Percentiles rank a stretch among this genome's conserved stretches.
Conservation (phyloP, 2,797 vertebrate genomes). For the Vultur gryphus region DNA sequence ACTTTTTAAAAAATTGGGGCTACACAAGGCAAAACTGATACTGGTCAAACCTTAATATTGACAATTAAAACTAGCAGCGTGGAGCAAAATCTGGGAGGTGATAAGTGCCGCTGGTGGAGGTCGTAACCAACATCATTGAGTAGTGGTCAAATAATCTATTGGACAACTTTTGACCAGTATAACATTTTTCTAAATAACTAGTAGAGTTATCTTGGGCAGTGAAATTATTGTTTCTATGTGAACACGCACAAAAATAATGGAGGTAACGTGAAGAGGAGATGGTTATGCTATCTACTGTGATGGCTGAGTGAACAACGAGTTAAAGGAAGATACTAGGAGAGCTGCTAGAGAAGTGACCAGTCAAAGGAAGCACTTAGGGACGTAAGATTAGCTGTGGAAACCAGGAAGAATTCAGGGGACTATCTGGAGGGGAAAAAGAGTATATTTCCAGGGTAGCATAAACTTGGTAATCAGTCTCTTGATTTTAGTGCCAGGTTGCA, state of each 20-base stretch:
- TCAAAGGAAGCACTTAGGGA: not conserved
- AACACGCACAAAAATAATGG: not conserved
- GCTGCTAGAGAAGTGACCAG: not conserved
- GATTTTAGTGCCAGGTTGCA: not conserved
- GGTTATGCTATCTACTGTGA: rapidly evolving
- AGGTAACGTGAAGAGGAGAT: not conserved
- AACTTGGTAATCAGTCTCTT: not conserved
- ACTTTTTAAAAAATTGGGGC: not conserved
- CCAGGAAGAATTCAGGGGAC: not conserved
- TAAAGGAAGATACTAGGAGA: not conserved
- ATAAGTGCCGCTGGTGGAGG: not conserved
- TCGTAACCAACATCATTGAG: rapidly evolving
- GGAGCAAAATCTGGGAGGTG: not conserved
- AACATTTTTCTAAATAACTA: not conserved
- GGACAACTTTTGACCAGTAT: not conserved
- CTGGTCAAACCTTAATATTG: not conserved
- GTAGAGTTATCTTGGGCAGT: not conserved
- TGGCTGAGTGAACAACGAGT: not conserved
- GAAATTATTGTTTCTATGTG: not conserved
- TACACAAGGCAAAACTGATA: not conserved
- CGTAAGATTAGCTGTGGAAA: not conserved
- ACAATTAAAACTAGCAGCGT: not conserved
- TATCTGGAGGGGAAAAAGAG: not conserved
- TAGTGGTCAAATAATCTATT: not conserved
- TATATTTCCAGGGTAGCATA: not conserved